Conservation (phyloP, 2,888 invertebrate genomes). For the Nemoura dubitans region DNA sequence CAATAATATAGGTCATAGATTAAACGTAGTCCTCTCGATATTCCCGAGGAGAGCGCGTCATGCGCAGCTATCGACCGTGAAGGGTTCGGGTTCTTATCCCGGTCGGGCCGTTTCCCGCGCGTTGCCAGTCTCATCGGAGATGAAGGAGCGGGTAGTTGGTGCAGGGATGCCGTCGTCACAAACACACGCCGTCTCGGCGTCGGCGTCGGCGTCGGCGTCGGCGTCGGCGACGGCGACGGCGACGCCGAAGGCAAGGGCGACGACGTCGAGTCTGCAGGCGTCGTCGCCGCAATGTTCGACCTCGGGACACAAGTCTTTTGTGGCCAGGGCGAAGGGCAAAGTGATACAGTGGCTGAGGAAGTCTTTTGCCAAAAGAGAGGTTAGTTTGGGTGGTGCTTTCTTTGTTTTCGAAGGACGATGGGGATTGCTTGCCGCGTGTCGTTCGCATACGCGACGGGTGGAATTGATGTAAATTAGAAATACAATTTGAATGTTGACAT, state of each 20-base stretch:
- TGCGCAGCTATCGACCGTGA: slow-evolving; percentile 16
- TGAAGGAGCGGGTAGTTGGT: slow-evolving; percentile 46
- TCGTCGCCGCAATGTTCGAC: not conserved
- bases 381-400: not conserved
- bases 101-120: not conserved
- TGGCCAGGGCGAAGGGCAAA: not conserved
- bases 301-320: not conserved
- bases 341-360: slow-evolving; percentile 8
- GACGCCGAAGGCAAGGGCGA: slow-evolving; percentile 3
- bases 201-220: not conserved
- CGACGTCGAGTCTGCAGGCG: not conserved
- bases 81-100: slow-evolving; percentile 1
- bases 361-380: slow-evolving; percentile 14
- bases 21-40: not conserved
- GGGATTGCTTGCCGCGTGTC: too few relatives aligned
- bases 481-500: not conserved
- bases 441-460: too few relatives aligned
- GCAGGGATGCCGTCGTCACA: not conserved
- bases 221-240: not conserved
- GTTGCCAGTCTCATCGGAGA: slow-evolving; percentile 39
- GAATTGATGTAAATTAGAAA: not conserved
- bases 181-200: not conserved
- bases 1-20: not conserved
- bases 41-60: not conserved
- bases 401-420: too few relatives aligned